phyloP scores from a whole-genome alignment of 2,888 invertebrate species.

The Ophonus ardosiacus region DNA sequence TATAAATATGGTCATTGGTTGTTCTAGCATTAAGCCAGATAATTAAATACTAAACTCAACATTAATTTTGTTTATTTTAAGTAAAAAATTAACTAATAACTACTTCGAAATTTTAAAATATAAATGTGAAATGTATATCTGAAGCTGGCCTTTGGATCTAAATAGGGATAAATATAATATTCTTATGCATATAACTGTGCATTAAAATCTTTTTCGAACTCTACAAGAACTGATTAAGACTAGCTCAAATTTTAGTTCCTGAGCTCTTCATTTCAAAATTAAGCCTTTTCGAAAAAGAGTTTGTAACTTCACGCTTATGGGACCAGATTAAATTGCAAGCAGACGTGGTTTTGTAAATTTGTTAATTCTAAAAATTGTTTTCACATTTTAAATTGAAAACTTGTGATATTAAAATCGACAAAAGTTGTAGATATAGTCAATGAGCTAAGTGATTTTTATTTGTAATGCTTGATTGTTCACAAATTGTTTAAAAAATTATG shows the following conservation, averaged over 20 bases:
- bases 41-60: constrained; percentile 2
- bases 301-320: constrained; percentile 53
- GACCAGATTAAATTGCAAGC: constrained; percentile 61
- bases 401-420: constrained; percentile 53
- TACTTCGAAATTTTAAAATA: constrained; percentile 16
- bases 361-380: constrained; percentile 24
- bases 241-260: background rate
- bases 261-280: background rate
- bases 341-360: constrained; percentile 19
- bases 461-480: constrained; percentile 33
- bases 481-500: constrained; percentile 9
- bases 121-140: constrained; percentile 53
- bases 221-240: constrained; percentile 17
- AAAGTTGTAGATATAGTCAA: constrained; percentile 49
- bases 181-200: constrained; percentile 30
- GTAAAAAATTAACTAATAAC: constrained; percentile 3
- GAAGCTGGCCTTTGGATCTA: constrained; percentile 59
- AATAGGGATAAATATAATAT: constrained; percentile 40
- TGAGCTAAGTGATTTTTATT: constrained; percentile 10
- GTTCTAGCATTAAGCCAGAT: background rate
- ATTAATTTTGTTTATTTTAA: constrained; percentile 25
- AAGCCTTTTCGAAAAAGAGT: background rate
- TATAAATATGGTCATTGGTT: too few species aligned
- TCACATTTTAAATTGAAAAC: constrained; percentile 34
- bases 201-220: background rate